A percentile compares a stretch with the other conserved stretches of the same genome.
Evolutionary conservation across 92 coral and sea anemone genomes (phyloP).

Genomic region (Epizoanthus fatuus): DNA sequence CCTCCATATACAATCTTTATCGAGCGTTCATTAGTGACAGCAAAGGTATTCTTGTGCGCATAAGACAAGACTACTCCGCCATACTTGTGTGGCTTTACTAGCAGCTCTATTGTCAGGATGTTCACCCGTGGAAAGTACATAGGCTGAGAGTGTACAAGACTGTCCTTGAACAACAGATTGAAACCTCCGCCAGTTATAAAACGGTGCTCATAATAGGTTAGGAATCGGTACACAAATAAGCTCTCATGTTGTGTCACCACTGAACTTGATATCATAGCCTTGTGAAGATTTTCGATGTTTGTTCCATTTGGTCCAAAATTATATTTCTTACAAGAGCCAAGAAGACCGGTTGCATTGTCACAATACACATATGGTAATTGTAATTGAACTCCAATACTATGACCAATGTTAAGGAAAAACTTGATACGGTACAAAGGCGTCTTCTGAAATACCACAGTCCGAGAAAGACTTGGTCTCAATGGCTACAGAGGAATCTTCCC

Average conservation of each 20-base stretch:
- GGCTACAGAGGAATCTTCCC: too few relatives aligned
- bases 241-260: constrained; percentile 43
- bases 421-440: too few relatives aligned
- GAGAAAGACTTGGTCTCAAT: too few relatives aligned
- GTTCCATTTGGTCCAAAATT: constrained; percentile 12
- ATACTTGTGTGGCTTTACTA: constrained; percentile 54
- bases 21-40: constrained; percentile 45
- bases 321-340: constrained; percentile 57
- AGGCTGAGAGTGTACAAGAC: constrained; percentile 53
- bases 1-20: constrained; percentile 57
- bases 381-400: constrained; percentile 54
- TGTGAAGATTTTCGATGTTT: constrained; percentile 17
- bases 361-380: constrained; percentile 59
- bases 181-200: constrained; percentile 64
- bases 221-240: constrained; percentile 59
- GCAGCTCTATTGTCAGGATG: constrained; percentile 64
- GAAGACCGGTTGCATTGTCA: constrained; percentile 60
- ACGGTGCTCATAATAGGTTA: constrained; percentile 48
- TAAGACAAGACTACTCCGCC: constrained; percentile 73
- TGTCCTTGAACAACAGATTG: constrained; percentile 59
- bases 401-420: constrained; percentile 58
- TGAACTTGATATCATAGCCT: constrained; percentile 2
- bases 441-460: too few relatives aligned
- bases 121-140: constrained; percentile 47
- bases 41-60: constrained; percentile 51